Percentiles rank a stretch among this genome's conserved stretches.
phyloP scores from a whole-genome alignment of 2,888 invertebrate genomes.

The Cerastis leucographa region DNA sequence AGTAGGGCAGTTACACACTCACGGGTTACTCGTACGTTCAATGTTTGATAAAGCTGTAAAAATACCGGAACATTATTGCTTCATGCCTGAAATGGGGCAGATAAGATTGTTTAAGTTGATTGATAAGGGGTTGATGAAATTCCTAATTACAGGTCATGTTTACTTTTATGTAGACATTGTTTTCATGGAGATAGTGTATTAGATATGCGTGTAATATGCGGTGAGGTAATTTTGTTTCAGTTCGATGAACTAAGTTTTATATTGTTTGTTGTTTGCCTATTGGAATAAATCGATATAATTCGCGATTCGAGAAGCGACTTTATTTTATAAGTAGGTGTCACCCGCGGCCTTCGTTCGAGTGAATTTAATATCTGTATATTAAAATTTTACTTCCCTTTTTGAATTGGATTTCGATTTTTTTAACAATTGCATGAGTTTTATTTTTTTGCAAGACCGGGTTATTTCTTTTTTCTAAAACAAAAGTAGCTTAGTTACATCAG shows the following conservation, averaged over 20 bases:
- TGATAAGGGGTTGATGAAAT: conserved; percentile 65
- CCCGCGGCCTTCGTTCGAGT: too few relatives aligned
- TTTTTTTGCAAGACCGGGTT: too few relatives aligned
- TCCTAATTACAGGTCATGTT: conserved; percentile 57
- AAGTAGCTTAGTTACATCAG: too few relatives aligned
- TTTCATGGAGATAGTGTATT: background rate
- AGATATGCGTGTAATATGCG: background rate
- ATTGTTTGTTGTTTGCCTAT: background rate
- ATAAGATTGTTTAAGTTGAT: conserved; percentile 64
- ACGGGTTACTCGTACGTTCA: conserved; percentile 20
- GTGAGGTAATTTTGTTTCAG: background rate
- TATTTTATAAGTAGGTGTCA: too few relatives aligned
- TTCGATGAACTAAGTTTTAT: background rate
- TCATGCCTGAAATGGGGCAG: conserved; percentile 64
- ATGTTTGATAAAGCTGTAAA: conserved; percentile 73
- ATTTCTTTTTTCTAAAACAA: too few relatives aligned
- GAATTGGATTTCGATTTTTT: too few relatives aligned
- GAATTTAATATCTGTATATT: too few relatives aligned
- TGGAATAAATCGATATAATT: background rate
- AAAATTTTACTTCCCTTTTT: too few relatives aligned
- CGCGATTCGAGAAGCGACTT: too few relatives aligned
- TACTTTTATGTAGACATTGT: background rate
- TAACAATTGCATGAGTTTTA: too few relatives aligned
- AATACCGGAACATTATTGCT: conserved; percentile 68
- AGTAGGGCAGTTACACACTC: conserved; percentile 53